Percentiles rank a stretch among this genome's conserved stretches.
Conservation (phyloP, 2,113 vertebrate species). For the Blennius ocellaris region DNA sequence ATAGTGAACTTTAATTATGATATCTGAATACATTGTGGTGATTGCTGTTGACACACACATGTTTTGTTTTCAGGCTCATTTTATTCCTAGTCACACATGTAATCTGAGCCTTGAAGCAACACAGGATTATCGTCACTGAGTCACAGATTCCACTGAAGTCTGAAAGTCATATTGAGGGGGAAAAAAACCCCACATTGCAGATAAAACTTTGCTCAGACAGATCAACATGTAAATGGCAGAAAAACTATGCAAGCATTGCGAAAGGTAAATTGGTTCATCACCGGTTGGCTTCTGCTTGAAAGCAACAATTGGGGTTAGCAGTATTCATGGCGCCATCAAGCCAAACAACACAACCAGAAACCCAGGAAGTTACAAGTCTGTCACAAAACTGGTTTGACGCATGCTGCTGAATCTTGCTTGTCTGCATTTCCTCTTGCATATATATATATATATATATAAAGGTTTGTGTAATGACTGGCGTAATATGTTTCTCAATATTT, state of each 20-base stretch:
- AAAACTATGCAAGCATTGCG: neutral
- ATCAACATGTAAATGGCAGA: neutral
- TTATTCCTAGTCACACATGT: conserved; percentile 12
- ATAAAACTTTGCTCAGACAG: neutral
- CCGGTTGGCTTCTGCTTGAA: conserved; percentile 5
- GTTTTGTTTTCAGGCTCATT: conserved; percentile 6
- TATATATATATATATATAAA: conserved; percentile 5
- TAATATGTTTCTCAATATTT: neutral
- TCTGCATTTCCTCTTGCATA: conserved; percentile 65
- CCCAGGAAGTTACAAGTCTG: conserved; percentile 23
- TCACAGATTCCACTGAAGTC: conserved; percentile 9
- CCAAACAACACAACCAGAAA: conserved; percentile 47
- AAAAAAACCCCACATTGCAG: neutral
- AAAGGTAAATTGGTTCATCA: conserved; percentile 1
- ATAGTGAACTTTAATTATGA: neutral
- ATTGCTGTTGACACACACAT: neutral
- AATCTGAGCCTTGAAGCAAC: neutral
- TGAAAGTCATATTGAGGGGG: conserved; percentile 6
- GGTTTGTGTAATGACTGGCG: conserved; percentile 10
- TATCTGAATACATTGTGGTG: neutral
- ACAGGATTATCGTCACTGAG: neutral
- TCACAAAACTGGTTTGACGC: conserved; percentile 70
- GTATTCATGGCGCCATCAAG: neutral
- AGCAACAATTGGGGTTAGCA: conserved; percentile 1
- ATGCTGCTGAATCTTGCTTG: conserved; percentile 49